Conservation (phyloP, 2,888 invertebrate genomes). For the Nemapogon koenigi region DNA sequence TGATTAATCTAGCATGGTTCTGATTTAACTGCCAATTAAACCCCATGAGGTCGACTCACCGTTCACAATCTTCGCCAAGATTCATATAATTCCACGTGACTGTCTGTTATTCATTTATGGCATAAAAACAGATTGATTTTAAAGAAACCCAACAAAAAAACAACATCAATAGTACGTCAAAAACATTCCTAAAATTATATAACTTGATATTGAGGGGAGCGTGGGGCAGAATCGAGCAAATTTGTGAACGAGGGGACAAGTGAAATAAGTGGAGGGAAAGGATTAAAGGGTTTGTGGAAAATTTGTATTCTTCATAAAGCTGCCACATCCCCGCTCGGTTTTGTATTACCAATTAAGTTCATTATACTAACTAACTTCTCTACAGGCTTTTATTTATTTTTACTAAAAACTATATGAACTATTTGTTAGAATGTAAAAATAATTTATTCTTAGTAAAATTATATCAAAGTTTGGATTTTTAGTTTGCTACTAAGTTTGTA, state of each 20-base stretch:
- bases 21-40: no score
- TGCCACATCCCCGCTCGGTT: slow-evolving; percentile 41
- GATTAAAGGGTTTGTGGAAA: slow-evolving; percentile 61
- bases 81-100: no score
- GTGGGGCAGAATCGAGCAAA: slow-evolving; percentile 23
- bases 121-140: slow-evolving; percentile 2
- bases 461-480: no score
- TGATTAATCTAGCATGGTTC: no score
- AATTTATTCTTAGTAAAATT: no score
- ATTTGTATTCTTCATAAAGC: slow-evolving; percentile 56
- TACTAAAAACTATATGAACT: background rate
- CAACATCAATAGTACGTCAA: slow-evolving; percentile 5
- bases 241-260: slow-evolving; percentile 53
- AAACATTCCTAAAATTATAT: slow-evolving; percentile 45
- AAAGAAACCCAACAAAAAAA: slow-evolving; percentile 2
- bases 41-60: no score
- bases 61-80: no score
- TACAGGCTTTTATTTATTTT: slow-evolving; percentile 1
- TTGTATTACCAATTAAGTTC: slow-evolving; percentile 62
- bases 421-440: no score
- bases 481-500: no score
- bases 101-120: no score
- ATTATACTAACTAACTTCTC: slow-evolving; percentile 43
- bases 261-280: slow-evolving; percentile 52
- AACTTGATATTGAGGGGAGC: slow-evolving; percentile 24